Conservation (phyloP, 2,797 vertebrate genomes). For the Catharus ustulatus region DNA sequence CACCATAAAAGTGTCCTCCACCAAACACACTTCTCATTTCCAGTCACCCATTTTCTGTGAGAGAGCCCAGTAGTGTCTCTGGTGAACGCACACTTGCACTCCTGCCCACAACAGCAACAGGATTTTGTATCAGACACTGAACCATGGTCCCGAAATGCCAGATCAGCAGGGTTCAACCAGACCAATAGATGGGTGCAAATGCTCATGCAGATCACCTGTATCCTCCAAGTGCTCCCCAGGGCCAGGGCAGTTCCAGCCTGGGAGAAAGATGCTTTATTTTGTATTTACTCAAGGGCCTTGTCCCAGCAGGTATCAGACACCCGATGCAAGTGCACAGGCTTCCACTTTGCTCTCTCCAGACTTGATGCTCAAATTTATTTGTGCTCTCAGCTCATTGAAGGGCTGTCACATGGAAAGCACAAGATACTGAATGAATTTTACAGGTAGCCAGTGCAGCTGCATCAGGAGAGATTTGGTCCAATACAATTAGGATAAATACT, state of each 20-base stretch:
- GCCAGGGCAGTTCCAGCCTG: background rate
- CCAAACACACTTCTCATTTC: background rate
- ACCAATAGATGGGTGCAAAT: background rate
- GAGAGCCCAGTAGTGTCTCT: background rate
- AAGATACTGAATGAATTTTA: background rate
- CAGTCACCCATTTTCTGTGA: background rate
- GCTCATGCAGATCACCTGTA: background rate
- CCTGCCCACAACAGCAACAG: background rate
- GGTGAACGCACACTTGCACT: background rate
- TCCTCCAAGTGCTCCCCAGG: background rate
- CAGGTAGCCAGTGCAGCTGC: background rate
- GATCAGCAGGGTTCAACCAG: background rate
- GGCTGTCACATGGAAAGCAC: background rate
- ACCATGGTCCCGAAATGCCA: background rate
- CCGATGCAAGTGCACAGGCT: background rate
- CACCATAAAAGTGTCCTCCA: background rate
- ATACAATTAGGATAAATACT: background rate
- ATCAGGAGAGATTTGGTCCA: background rate
- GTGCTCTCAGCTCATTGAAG: background rate
- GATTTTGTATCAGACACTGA: background rate
- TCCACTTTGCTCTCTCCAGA: background rate
- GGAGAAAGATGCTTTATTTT: background rate
- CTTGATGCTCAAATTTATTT: background rate
- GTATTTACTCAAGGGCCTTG: background rate
- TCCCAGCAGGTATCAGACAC: background rate